Evolutionary conservation across 2,113 vertebrate species (phyloP), one percentile per base, ranked within the genome.

Genomic region (Sebastes fasciatus): DNA sequence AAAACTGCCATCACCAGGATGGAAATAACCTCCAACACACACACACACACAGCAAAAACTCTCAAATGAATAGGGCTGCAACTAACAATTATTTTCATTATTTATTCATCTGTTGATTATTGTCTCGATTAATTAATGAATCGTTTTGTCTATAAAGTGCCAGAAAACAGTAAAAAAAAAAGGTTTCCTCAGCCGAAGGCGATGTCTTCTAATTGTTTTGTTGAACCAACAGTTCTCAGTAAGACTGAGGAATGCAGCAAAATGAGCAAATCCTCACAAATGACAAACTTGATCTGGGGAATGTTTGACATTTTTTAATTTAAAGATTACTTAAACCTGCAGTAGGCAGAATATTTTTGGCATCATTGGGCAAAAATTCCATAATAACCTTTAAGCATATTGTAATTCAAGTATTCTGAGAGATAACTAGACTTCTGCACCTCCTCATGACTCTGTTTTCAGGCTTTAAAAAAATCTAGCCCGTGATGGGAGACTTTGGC

Each of bases 1-100:
- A 85, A 83, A 71, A 12, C 60, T 73, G 40, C 1, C 84, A 74
- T 86, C 88, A 84, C 46, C 71, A 48, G 74, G 83, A 80, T 83
- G 84, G 64, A 90, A 91, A 93, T 92, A 93, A 84, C 81, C 42
- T 40, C 16, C n/a, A 16, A 12, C 83, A 48, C n/a, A 21, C 11
- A 48, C 11, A 48, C 61, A 45, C 21, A 60, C 17, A 49, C 71
- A 42, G 34, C 34, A 49, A 55, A 55, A 74, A n/a, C 23, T 43
- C 9, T 23, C 13, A 49, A 4, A 16, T 21, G 8, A 40, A 52
- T 6, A 26, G 2, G 1, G 3, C 34, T 1, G 23, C 14, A 54
- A 13, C 26, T 42, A 8, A 54, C 12, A 23, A 23, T 23, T 8
- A 1, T 51, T 51, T 34, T n/a, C 61, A 5, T 51, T 1, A 70